Percentiles rank a stretch among this genome's conserved stretches.
These are phyloP conservation scores for Aradophagus sp. DNA, from an alignment of 1,140 invertebrate species.

Conservation along the genomic window DNA sequence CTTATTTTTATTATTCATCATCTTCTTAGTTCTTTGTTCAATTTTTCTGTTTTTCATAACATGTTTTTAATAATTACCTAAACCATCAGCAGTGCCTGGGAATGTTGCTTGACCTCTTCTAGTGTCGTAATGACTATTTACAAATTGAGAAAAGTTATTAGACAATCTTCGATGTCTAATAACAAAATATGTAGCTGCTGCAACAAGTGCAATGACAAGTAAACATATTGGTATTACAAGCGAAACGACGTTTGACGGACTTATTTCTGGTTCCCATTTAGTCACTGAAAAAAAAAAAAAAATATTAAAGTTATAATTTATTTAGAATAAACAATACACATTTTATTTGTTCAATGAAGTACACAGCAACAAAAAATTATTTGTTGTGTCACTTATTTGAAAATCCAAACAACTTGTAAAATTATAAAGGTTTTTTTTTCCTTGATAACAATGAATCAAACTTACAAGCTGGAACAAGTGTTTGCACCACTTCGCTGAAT, in stretches of 20 bases:
- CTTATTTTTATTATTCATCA: too few species aligned
- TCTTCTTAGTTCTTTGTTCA: too few species aligned
- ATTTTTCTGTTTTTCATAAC: too few species aligned
- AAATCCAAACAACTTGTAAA: too few species aligned
- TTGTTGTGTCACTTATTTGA: too few species aligned
- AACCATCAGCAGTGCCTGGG: slow-evolving; percentile 79
- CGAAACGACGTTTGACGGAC: slow-evolving; percentile 66
- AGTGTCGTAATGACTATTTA: slow-evolving; percentile 90
- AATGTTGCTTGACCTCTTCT: slow-evolving; percentile 90
- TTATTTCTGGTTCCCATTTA: slow-evolving; percentile 60
- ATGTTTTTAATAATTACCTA: too few species aligned
- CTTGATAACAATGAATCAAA: too few species aligned
- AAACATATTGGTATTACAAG: slow-evolving; percentile 74
- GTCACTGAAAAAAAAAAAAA: slow-evolving; percentile 31
- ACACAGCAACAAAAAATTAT: too few species aligned
- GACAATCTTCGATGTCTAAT: slow-evolving; percentile 84
- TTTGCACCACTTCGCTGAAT: slow-evolving; percentile 78
- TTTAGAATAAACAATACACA: too few species aligned
- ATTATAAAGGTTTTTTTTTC: too few species aligned
- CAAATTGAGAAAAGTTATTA: slow-evolving; percentile 86
- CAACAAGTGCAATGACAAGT: slow-evolving; percentile 77
- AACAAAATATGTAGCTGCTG: slow-evolving; percentile 79
- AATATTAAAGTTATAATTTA: too few species aligned
- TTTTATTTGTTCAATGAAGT: too few species aligned
- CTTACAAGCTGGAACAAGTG: slow-evolving; percentile 53